Percentiles rank a stretch among this genome's conserved stretches.
These are phyloP conservation scores for Scaptomyza flava DNA, from an alignment of 2,888 invertebrate species.

Conservation along the genomic window DNA sequence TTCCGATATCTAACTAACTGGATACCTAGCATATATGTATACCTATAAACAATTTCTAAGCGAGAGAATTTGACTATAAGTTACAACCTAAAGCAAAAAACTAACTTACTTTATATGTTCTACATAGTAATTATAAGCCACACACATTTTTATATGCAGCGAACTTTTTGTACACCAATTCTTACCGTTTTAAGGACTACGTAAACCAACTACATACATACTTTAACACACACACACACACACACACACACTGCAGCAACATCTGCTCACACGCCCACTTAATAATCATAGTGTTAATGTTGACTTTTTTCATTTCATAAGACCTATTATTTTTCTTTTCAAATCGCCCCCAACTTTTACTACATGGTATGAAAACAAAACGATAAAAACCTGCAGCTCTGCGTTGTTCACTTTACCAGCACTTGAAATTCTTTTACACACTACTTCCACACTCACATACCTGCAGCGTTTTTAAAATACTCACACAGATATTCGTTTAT, in stretches of 20 bases:
- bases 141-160: slow-evolving; percentile 50
- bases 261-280: slow-evolving; percentile 33
- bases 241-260: slow-evolving; percentile 21
- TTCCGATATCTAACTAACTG: slow-evolving; percentile 44
- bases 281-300: slow-evolving; percentile 50
- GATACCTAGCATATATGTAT: slow-evolving; percentile 25
- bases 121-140: slow-evolving; percentile 24
- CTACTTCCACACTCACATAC: slow-evolving; percentile 58
- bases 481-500: slow-evolving; percentile 27
- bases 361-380: slow-evolving; percentile 1
- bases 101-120: slow-evolving; percentile 32
- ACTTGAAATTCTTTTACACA: slow-evolving; percentile 60
- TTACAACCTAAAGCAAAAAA: slow-evolving; percentile 34
- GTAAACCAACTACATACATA: slow-evolving; percentile 23
- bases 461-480: slow-evolving; percentile 52
- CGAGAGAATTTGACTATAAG: slow-evolving; percentile 69
- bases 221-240: too few relatives aligned
- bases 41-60: slow-evolving; percentile 29
- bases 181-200: slow-evolving; percentile 30
- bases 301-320: slow-evolving; percentile 44
- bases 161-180: slow-evolving; percentile 34
- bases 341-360: slow-evolving; percentile 38
- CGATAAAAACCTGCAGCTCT: slow-evolving; percentile 21
- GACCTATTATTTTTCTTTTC: slow-evolving; percentile 44
- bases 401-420: slow-evolving; percentile 45